Evolutionary conservation across 2,113 vertebrate genomes (phyloP).

Genomic region (Heterotis niloticus): DNA sequence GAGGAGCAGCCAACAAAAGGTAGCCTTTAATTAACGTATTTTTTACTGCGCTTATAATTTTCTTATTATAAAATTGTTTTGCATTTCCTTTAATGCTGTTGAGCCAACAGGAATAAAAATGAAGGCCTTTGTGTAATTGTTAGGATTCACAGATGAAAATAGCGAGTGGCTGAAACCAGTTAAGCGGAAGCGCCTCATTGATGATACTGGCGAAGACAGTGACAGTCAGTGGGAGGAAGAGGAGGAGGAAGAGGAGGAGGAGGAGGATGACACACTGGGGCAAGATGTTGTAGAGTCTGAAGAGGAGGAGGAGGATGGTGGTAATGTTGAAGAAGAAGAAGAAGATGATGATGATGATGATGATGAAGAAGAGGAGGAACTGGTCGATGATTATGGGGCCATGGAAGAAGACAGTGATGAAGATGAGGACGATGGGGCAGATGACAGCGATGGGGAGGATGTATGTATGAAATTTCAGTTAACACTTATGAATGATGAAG

Average conservation of each 20-base stretch:
- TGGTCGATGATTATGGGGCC: slow-evolving; percentile 84
- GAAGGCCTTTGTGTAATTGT: not conserved
- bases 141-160: slow-evolving; percentile 75
- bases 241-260: slow-evolving; percentile 57
- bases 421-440: slow-evolving; percentile 34
- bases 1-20: slow-evolving; percentile 55
- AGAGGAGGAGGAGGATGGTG: slow-evolving; percentile 40
- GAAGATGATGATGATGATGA: slow-evolving; percentile 23
- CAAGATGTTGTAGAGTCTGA: slow-evolving; percentile 36
- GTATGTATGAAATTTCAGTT: slow-evolving; percentile 43
- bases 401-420: slow-evolving; percentile 51
- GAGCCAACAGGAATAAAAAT: not conserved
- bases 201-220: slow-evolving; percentile 54
- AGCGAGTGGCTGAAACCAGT: slow-evolving; percentile 68
- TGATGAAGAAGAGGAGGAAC: slow-evolving; percentile 70
- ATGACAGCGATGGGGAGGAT: slow-evolving; percentile 61
- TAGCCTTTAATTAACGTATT: slow-evolving; percentile 25
- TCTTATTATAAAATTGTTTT: not conserved
- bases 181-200: slow-evolving; percentile 63
- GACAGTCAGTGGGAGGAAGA: slow-evolving; percentile 66
- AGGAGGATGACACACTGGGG: slow-evolving; percentile 28
- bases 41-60: not conserved
- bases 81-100: not conserved
- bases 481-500: not conserved
- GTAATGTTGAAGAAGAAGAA: slow-evolving; percentile 40